Evolutionary conservation across 2,113 vertebrate species (phyloP).

Genomic region (Polypterus bichir): DNA sequence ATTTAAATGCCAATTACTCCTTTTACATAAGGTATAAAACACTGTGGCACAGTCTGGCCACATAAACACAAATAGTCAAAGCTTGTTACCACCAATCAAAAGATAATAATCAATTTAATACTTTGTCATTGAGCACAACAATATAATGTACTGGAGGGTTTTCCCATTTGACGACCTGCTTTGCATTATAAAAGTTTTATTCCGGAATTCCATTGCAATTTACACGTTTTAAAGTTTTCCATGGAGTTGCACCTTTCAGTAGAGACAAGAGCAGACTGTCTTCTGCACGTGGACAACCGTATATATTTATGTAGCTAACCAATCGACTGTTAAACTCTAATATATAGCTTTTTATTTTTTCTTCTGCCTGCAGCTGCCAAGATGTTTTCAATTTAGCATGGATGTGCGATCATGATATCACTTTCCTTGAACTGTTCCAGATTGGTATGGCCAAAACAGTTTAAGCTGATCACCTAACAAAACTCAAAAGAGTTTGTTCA

Average conservation of each 20-base stretch:
- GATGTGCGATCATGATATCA: slow-evolving; percentile 66
- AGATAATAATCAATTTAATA: no score
- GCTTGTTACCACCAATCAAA: no score
- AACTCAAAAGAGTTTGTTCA: slow-evolving; percentile 52
- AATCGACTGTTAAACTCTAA: slow-evolving; percentile 57
- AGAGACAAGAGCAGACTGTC: slow-evolving; percentile 30
- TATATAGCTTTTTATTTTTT: slow-evolving; percentile 50
- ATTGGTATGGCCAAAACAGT: slow-evolving; percentile 51
- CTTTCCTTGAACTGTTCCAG: slow-evolving; percentile 42
- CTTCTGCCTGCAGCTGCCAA: slow-evolving; percentile 59
- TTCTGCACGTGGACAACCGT: slow-evolving; percentile 45
- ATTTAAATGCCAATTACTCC: no score
- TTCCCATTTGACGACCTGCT: no score
- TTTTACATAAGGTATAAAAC: no score
- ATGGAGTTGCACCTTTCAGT: slow-evolving; percentile 22
- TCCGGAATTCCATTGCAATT: no score
- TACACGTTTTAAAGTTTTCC: no score
- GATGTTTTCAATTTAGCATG: slow-evolving; percentile 71
- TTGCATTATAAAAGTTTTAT: no score
- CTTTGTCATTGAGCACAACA: no score
- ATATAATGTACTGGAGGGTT: no score
- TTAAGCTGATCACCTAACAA: slow-evolving; percentile 52
- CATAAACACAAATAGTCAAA: no score
- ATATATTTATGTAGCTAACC: slow-evolving; percentile 54
- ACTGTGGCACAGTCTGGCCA: no score